Conservation (phyloP, 2,113 vertebrate species). For the Cheilinus undulatus region DNA sequence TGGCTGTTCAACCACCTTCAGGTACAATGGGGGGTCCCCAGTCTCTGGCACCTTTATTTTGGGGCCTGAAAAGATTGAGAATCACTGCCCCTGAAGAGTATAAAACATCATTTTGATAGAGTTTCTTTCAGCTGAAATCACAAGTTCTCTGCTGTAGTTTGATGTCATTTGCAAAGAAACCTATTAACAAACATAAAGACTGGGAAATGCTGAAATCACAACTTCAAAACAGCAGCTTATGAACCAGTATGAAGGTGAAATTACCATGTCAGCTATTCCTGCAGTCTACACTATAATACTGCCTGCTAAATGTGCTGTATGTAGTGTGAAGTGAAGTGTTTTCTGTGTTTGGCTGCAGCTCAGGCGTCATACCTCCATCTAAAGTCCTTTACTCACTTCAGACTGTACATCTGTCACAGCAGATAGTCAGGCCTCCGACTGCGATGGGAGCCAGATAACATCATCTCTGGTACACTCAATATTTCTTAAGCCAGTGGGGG, state of each 20-base stretch:
- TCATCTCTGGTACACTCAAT: conserved; percentile 38
- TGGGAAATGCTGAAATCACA: no score
- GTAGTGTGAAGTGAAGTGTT: not conserved
- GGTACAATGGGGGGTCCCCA: no score
- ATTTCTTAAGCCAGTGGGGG: conserved; percentile 41
- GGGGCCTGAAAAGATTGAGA: no score
- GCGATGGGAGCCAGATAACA: conserved; percentile 44
- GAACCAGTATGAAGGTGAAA: not conserved
- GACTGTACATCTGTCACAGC: conserved; percentile 35
- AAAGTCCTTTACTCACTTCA: not conserved
- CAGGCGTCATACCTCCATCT: conserved; percentile 15
- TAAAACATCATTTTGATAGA: no score
- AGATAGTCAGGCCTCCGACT: conserved; percentile 46
- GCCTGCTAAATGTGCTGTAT: not conserved
- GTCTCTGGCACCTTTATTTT: no score
- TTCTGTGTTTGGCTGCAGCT: conserved; percentile 6
- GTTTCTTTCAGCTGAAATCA: no score
- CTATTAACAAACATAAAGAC: not conserved
- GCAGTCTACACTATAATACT: not conserved
- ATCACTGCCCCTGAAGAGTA: no score
- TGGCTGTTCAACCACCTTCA: no score
- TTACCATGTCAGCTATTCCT: not conserved
- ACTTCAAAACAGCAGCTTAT: not conserved
- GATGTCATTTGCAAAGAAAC: no score
- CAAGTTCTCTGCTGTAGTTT: no score